These are phyloP conservation scores for Papilio dardanus DNA, from an alignment of 1,140 invertebrate species.

Conservation along the genomic window DNA sequence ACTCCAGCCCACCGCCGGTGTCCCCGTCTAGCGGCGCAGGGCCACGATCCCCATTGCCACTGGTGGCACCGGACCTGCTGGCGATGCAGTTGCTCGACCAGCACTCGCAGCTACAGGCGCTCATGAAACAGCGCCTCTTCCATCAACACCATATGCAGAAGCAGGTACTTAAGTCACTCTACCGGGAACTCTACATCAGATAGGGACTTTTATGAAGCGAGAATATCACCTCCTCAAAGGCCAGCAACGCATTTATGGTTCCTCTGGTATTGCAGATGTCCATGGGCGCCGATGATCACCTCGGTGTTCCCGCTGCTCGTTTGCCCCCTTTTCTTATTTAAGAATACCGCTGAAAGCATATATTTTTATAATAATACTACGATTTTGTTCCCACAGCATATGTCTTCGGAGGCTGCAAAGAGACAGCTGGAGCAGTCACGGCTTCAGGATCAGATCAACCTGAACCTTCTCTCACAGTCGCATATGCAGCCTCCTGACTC, in stretches of 20 bases:
- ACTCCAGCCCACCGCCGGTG: conserved; percentile 67
- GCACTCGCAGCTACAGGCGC: conserved; percentile 76
- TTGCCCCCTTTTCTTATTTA: too few species aligned
- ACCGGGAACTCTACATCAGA: too few species aligned
- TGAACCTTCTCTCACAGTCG: conserved; percentile 77
- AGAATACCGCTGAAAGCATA: not conserved
- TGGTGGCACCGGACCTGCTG: conserved; percentile 72
- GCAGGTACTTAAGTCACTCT: conserved; percentile 62
- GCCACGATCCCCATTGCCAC: conserved; percentile 61
- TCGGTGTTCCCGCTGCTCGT: too few species aligned
- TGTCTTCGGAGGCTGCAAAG: conserved; percentile 73
- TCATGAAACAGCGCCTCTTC: conserved; percentile 80
- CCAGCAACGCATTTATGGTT: too few species aligned
- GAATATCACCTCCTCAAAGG: too few species aligned
- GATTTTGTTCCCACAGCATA: conserved; percentile 56
- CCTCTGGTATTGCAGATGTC: too few species aligned
- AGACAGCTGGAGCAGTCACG: conserved; percentile 77
- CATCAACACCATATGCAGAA: conserved; percentile 82
- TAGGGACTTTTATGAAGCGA: too few species aligned
- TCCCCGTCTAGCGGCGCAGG: conserved; percentile 65
- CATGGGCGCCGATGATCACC: too few species aligned
- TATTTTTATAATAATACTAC: not conserved
- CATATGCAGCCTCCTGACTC: conserved; percentile 71
- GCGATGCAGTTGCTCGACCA: conserved; percentile 79
- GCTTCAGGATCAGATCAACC: conserved; percentile 77